phyloP scores from a whole-genome alignment of 1,140 invertebrate genomes.

The Sycobia sp. region DNA sequence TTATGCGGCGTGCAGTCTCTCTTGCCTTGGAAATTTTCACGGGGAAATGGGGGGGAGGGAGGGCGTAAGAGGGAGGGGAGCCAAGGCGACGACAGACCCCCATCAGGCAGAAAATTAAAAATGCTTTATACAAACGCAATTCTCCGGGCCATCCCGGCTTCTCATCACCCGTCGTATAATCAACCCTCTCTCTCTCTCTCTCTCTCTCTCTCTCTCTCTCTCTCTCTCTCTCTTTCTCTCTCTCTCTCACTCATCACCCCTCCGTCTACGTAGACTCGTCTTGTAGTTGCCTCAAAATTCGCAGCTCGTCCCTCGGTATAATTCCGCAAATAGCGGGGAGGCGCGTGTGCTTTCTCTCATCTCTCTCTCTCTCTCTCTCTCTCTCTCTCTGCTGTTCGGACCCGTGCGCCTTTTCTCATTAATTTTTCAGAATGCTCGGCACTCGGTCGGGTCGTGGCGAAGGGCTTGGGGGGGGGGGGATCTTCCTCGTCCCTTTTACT shows the following conservation, averaged over 20 bases:
- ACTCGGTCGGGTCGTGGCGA: not conserved
- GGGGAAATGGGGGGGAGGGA: too few species aligned
- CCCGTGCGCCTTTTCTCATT: slow-evolving; percentile 19
- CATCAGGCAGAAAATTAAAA: slow-evolving; percentile 26
- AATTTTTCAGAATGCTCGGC: slow-evolving; percentile 21
- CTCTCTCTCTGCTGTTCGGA: too few species aligned
- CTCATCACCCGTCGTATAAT: slow-evolving; percentile 13
- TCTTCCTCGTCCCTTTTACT: too few species aligned
- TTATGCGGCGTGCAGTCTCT: too few species aligned
- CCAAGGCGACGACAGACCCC: too few species aligned
- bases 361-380: not conserved
- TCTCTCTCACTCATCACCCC: too few species aligned
- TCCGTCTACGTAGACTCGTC: too few species aligned
- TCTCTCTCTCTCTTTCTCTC: slow-evolving; percentile 5
- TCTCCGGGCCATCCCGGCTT: slow-evolving; percentile 7
- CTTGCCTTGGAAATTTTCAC: too few species aligned
- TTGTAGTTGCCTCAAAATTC: slow-evolving; percentile 12
- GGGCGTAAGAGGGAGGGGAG: too few species aligned
- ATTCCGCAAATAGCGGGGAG: slow-evolving; percentile 18
- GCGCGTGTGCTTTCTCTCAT: too few species aligned
- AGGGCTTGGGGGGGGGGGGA: too few species aligned
- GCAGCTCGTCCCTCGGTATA: slow-evolving; percentile 4
- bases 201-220: not conserved
- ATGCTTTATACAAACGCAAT: slow-evolving; percentile 24
- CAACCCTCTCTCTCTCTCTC: slow-evolving; percentile 7